A percentile compares a stretch with the other conserved stretches of the same genome.
These are phyloP conservation scores for Dipodomys merriami DNA, from an alignment of 2,113 vertebrate species.

Conservation along the genomic window DNA sequence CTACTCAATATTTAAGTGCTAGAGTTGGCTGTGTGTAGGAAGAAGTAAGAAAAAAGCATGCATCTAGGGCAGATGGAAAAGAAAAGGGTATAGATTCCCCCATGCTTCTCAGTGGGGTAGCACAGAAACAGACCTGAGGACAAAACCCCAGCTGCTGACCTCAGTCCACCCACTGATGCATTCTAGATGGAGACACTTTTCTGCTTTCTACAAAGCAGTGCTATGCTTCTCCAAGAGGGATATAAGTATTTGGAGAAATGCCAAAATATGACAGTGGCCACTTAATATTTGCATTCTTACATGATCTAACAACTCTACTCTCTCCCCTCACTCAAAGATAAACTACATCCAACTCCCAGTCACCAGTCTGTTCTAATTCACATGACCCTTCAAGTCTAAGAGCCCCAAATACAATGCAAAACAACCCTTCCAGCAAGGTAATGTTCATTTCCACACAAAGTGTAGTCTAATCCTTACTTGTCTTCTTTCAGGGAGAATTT, in stretches of 20 bases:
- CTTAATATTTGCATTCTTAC: conserved; percentile 64
- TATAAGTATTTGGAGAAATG: conserved; percentile 53
- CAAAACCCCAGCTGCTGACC: conserved; percentile 59
- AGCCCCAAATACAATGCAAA: background rate
- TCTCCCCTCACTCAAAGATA: background rate
- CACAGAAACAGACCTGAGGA: conserved; percentile 28
- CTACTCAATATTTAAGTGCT: background rate
- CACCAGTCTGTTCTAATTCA: background rate
- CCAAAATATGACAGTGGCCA: conserved; percentile 44
- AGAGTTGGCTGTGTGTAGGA: background rate
- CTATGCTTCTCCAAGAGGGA: conserved; percentile 61
- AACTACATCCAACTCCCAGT: background rate
- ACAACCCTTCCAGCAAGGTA: background rate
- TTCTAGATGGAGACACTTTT: conserved; percentile 70
- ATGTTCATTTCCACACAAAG: background rate
- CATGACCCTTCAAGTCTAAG: background rate
- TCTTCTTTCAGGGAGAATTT: background rate
- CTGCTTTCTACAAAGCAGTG: conserved; percentile 48
- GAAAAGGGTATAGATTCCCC: background rate
- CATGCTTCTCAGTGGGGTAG: conserved; percentile 33
- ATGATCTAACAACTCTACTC: background rate
- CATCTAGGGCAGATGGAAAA: background rate
- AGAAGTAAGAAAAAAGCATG: background rate
- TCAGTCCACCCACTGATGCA: conserved; percentile 42
- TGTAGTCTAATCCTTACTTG: background rate